These are phyloP conservation scores for Anarhynchus alexandrinus DNA, from an alignment of 2,113 vertebrate genomes.

Conservation along the genomic window DNA sequence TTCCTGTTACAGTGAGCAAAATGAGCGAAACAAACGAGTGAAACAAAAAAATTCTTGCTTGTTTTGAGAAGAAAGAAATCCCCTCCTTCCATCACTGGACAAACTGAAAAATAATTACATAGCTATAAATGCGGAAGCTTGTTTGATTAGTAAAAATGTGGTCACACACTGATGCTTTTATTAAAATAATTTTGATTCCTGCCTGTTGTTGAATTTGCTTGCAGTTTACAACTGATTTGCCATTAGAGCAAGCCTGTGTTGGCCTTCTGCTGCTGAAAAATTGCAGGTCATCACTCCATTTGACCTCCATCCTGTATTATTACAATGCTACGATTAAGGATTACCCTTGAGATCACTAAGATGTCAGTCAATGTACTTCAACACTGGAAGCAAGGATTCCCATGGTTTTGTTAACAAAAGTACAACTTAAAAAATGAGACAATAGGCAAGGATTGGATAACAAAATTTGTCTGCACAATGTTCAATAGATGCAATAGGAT, in stretches of 20 bases:
- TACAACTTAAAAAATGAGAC: conserved; percentile 20
- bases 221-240: conserved; percentile 4
- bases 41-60: neutral
- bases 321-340: conserved; percentile 15
- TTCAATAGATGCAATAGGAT: neutral
- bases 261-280: conserved; percentile 47
- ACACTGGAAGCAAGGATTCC: neutral
- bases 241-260: neutral
- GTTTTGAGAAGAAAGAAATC: neutral
- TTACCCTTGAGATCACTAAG: conserved; percentile 55
- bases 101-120: neutral
- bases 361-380: conserved; percentile 4
- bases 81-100: neutral
- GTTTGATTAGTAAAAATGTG: neutral
- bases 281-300: conserved; percentile 48
- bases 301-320: conserved; percentile 47
- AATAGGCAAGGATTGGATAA: neutral
- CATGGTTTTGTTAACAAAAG: conserved; percentile 31
- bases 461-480: neutral
- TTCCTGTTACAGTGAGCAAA: neutral
- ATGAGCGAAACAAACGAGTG: neutral
- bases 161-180: neutral
- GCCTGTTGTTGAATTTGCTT: neutral
- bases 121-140: neutral
- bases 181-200: neutral